A percentile compares a stretch with the other conserved stretches of the same genome.
phyloP scores from a whole-genome alignment of 2,797 vertebrate species.

The Lindbergichthys nudifrons region DNA sequence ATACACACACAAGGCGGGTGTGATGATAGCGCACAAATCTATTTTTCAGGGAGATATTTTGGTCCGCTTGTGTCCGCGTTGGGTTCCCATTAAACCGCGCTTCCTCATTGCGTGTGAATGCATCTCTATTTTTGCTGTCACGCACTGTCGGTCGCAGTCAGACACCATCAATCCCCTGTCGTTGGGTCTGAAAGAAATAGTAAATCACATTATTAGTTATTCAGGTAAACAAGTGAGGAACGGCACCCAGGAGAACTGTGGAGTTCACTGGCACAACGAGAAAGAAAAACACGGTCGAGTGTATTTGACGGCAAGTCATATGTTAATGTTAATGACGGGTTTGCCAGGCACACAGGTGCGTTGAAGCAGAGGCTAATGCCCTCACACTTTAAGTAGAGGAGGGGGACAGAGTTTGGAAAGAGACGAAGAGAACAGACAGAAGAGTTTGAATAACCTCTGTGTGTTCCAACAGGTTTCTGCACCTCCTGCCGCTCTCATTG shows the following conservation, averaged over 20 bases:
- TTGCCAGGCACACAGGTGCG: slow-evolving; percentile 62
- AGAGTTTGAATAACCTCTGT: slow-evolving; percentile 60
- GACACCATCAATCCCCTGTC: slow-evolving; percentile 70
- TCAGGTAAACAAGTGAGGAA: slow-evolving; percentile 70
- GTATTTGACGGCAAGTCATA: slow-evolving; percentile 62
- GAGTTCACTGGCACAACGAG: slow-evolving; percentile 42
- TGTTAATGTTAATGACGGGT: slow-evolving; percentile 69
- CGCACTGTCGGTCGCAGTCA: slow-evolving; percentile 61
- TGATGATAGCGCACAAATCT: slow-evolving; percentile 62
- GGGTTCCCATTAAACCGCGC: slow-evolving; percentile 64
- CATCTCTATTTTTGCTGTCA: slow-evolving; percentile 61
- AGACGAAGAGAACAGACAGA: slow-evolving; percentile 49
- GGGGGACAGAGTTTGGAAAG: slow-evolving; percentile 1
- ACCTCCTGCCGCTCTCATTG: slow-evolving; percentile 53
- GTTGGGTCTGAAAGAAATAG: slow-evolving; percentile 51
- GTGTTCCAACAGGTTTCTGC: slow-evolving; percentile 64
- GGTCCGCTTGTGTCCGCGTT: slow-evolving; percentile 45
- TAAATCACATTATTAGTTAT: slow-evolving; percentile 68
- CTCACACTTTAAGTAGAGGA: slow-evolving; percentile 22
- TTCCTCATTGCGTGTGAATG: slow-evolving; percentile 40
- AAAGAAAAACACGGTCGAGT: slow-evolving; percentile 65
- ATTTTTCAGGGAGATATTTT: slow-evolving; percentile 31
- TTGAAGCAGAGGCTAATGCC: slow-evolving; percentile 31
- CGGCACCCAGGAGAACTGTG: slow-evolving; percentile 57
- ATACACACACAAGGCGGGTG: slow-evolving; percentile 53